phyloP scores from a whole-genome alignment of 2,888 invertebrate species.

The Philereme vetulata region DNA sequence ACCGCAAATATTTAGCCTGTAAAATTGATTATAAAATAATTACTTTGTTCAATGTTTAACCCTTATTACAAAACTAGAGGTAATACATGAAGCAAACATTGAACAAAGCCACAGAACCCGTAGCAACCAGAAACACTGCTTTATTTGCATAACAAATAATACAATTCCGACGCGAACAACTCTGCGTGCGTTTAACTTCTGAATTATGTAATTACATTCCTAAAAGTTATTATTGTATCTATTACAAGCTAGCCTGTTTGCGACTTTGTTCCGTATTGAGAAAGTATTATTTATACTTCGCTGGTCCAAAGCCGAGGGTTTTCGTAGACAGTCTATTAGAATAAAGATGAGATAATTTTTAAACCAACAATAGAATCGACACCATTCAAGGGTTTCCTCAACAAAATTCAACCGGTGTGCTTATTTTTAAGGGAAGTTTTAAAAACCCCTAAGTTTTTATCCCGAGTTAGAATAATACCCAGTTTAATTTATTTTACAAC shows the following conservation, averaged over 20 bases:
- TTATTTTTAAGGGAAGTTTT: no score
- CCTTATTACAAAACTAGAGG: conserved; percentile 22
- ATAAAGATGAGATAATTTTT: no score
- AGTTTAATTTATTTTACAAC: no score
- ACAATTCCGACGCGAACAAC: conserved; percentile 32
- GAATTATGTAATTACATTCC: conserved; percentile 39
- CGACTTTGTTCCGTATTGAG: no score
- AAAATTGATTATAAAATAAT: conserved; percentile 16
- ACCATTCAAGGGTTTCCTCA: no score
- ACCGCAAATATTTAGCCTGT: not conserved
- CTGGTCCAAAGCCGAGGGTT: no score
- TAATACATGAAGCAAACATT: conserved; percentile 32
- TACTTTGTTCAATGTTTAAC: conserved; percentile 17
- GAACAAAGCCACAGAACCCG: conserved; percentile 36
- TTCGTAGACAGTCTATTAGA: no score
- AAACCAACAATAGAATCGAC: no score
- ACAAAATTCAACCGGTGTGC: no score
- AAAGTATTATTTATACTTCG: no score
- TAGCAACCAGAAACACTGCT: conserved; percentile 32
- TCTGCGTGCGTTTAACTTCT: conserved; percentile 35
- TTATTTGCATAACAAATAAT: conserved; percentile 42
- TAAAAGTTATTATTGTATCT: conserved; percentile 34
- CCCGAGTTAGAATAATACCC: no score
- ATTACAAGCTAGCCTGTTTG: conserved; percentile 1
- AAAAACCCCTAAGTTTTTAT: no score